Evolutionary conservation across 2,888 invertebrate species (phyloP).

Genomic region (Nemoura dubitans): DNA sequence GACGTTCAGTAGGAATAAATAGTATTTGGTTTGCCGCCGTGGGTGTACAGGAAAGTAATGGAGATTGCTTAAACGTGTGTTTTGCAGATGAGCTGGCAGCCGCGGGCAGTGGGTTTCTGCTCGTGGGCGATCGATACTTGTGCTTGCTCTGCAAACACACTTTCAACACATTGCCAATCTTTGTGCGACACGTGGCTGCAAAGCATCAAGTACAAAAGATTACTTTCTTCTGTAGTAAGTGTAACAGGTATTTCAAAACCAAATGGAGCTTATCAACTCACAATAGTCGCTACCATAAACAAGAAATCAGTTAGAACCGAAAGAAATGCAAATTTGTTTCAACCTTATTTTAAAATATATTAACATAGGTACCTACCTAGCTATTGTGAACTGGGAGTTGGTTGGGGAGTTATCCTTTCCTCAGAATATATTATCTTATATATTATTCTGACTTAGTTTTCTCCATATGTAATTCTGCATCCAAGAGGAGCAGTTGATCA

Average conservation of each 20-base stretch:
- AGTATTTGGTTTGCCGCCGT: too few species aligned
- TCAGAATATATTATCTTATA: too few species aligned
- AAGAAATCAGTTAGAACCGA: neutral
- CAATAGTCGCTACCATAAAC: constrained; percentile 56
- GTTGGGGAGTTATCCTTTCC: too few species aligned
- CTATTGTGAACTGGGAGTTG: too few species aligned
- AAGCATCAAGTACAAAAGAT: constrained; percentile 56
- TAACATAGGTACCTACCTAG: too few species aligned
- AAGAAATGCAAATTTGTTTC: too few species aligned
- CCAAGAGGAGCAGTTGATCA: too few species aligned
- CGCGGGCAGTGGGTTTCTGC: constrained; percentile 13
- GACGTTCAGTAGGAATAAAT: too few species aligned
- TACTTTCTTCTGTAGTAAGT: constrained; percentile 56
- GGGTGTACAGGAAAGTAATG: too few species aligned
- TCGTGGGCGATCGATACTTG: constrained; percentile 46
- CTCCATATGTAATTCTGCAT: too few species aligned
- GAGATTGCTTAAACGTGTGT: neutral
- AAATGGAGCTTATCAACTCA: constrained; percentile 58
- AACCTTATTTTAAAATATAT: too few species aligned
- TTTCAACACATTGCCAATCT: constrained; percentile 49
- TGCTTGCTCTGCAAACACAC: constrained; percentile 46
- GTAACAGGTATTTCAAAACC: constrained; percentile 57
- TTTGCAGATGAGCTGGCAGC: neutral
- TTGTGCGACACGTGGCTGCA: constrained; percentile 56
- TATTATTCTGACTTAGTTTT: too few species aligned